Percentiles rank a stretch among this genome's conserved stretches.
Conservation (phyloP, 2,797 vertebrate genomes). For the Leucoraja ocellata region DNA sequence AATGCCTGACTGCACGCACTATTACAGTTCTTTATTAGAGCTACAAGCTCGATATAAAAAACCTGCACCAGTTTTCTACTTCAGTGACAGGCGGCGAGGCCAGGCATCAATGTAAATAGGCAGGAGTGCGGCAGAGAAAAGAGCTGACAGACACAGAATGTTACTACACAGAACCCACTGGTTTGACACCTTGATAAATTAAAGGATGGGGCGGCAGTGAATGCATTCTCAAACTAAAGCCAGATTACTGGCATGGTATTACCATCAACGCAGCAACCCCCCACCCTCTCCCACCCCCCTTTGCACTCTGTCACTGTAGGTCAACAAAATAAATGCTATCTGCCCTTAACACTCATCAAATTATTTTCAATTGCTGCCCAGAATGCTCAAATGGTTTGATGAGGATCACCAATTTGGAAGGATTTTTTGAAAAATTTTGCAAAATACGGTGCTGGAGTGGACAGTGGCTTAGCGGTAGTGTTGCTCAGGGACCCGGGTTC, state of each 20-base stretch:
- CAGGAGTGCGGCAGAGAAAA: constrained; percentile 38
- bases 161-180: constrained; percentile 32
- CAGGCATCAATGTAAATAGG: constrained; percentile 37
- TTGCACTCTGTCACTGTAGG: background rate
- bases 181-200: constrained; percentile 69
- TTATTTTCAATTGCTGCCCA: background rate
- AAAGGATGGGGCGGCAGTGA: constrained; percentile 56
- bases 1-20: constrained; percentile 37
- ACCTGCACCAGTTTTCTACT: constrained; percentile 35
- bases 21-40: constrained; percentile 39
- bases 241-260: constrained; percentile 25
- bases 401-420: no score
- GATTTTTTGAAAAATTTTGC: no score
- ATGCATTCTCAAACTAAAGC: constrained; percentile 47
- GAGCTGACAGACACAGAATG: constrained; percentile 29
- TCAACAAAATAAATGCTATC: background rate
- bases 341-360: background rate
- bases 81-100: constrained; percentile 34
- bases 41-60: constrained; percentile 33
- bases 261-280: background rate
- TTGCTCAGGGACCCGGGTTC: no score
- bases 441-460: no score
- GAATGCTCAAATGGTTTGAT: background rate
- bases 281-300: no score
- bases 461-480: no score